These are phyloP conservation scores for Pholis gunnellus DNA, from an alignment of 2,113 vertebrate species.

Conservation along the genomic window DNA sequence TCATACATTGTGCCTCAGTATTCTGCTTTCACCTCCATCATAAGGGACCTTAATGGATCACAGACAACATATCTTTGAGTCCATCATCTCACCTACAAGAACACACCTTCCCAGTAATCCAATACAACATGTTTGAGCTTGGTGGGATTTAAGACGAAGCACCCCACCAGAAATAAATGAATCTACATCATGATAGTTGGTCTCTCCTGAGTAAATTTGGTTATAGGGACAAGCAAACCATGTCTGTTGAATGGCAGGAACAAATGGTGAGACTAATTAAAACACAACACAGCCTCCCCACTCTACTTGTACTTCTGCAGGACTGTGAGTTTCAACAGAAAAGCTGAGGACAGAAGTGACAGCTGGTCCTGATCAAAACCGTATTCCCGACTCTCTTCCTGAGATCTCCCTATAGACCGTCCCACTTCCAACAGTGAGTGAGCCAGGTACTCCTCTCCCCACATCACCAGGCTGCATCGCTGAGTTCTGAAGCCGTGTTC, in stretches of 20 bases:
- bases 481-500: slow-evolving; percentile 72
- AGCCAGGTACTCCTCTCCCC: slow-evolving; percentile 69
- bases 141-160: neutral
- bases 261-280: slow-evolving; percentile 63
- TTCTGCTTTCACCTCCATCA: neutral
- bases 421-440: slow-evolving; percentile 68
- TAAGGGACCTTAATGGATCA: no score
- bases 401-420: slow-evolving; percentile 75
- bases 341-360: slow-evolving; percentile 75
- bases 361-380: slow-evolving; percentile 83
- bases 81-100: slow-evolving; percentile 1
- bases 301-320: slow-evolving; percentile 36
- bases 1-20: neutral
- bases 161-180: slow-evolving; percentile 1
- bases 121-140: neutral
- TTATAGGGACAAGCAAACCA: slow-evolving; percentile 31
- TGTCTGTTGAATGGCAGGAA: slow-evolving; percentile 33
- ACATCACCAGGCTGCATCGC: slow-evolving; percentile 67
- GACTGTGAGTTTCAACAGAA: slow-evolving; percentile 64
- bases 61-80: neutral
- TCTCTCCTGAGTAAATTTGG: slow-evolving; percentile 17
- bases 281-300: slow-evolving; percentile 41
- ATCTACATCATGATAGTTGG: neutral
- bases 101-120: neutral
- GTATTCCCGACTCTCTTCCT: slow-evolving; percentile 70